phyloP scores from a whole-genome alignment of 2,888 invertebrate genomes.

The Scaptomyza caliginosa region DNA sequence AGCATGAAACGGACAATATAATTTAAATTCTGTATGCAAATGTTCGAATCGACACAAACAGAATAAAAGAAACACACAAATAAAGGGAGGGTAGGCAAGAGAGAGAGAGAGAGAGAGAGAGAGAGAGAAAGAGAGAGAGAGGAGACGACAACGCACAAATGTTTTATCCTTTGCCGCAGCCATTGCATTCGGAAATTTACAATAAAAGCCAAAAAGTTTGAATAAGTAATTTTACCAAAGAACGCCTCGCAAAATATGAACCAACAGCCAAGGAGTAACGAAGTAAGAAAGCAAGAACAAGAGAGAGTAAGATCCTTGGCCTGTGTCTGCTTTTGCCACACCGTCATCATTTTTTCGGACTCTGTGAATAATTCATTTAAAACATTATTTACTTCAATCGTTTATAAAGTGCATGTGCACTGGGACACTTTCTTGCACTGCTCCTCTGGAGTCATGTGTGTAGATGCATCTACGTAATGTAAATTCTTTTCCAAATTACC shows the following conservation, averaged over 20 bases:
- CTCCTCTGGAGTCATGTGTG: too few species aligned
- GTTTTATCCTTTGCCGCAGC: conserved; percentile 37
- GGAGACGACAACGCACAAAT: conserved; percentile 23
- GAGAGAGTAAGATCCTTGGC: not conserved
- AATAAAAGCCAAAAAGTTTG: conserved; percentile 68
- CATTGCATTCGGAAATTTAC: conserved; percentile 63
- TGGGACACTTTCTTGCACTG: conserved; percentile 37
- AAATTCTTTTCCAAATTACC: not conserved
- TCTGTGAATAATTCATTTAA: conserved; percentile 60
- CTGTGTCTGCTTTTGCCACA: conserved; percentile 4
- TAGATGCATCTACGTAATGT: not conserved
- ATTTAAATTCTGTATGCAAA: conserved; percentile 75
- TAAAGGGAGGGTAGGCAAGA: too few species aligned
- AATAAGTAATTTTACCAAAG: conserved; percentile 57
- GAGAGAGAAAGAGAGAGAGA: not conserved
- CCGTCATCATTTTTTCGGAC: conserved; percentile 20
- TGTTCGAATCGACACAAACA: conserved; percentile 38
- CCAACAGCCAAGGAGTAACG: not conserved
- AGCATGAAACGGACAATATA: conserved; percentile 74
- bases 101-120: not conserved
- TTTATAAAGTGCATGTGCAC: conserved; percentile 37
- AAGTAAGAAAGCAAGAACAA: not conserved
- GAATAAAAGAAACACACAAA: conserved; percentile 16
- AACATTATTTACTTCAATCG: conserved; percentile 62
- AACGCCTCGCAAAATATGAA: conserved; percentile 14